phyloP scores from a whole-genome alignment of 2,113 vertebrate genomes.

The Marmota flaviventris region DNA sequence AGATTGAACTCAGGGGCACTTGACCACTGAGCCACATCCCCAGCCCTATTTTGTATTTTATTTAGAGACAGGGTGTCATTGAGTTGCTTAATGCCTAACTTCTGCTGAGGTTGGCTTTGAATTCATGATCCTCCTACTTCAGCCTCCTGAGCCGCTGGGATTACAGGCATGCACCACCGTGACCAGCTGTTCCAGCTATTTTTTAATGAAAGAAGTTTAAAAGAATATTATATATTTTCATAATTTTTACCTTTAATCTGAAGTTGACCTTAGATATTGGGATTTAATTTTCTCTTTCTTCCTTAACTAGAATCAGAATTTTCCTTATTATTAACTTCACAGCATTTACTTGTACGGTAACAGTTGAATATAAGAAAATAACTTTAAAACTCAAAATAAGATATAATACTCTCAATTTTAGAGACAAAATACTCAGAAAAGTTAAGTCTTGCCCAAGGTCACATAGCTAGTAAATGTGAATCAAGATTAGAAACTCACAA shows the following conservation, averaged over 20 bases:
- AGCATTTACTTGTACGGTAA: background rate
- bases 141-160: too few relatives aligned
- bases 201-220: background rate
- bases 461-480: background rate
- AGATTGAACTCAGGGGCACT: too few relatives aligned
- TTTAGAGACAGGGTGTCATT: too few relatives aligned
- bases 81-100: too few relatives aligned
- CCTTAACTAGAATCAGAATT: background rate
- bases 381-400: background rate
- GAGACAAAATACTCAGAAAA: background rate
- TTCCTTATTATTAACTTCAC: background rate
- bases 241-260: slow-evolving; percentile 21
- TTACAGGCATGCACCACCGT: too few relatives aligned
- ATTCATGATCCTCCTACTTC: too few relatives aligned
- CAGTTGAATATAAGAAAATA: background rate
- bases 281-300: slow-evolving; percentile 11
- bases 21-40: too few relatives aligned
- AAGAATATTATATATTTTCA: background rate
- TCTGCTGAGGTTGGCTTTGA: too few relatives aligned
- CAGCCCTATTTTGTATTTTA: too few relatives aligned
- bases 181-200: background rate
- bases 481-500: background rate
- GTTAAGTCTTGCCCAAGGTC: background rate
- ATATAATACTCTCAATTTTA: background rate
- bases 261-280: background rate